These are phyloP conservation scores for Falco columbarius DNA, from an alignment of 2,797 vertebrate species.

Conservation along the genomic window DNA sequence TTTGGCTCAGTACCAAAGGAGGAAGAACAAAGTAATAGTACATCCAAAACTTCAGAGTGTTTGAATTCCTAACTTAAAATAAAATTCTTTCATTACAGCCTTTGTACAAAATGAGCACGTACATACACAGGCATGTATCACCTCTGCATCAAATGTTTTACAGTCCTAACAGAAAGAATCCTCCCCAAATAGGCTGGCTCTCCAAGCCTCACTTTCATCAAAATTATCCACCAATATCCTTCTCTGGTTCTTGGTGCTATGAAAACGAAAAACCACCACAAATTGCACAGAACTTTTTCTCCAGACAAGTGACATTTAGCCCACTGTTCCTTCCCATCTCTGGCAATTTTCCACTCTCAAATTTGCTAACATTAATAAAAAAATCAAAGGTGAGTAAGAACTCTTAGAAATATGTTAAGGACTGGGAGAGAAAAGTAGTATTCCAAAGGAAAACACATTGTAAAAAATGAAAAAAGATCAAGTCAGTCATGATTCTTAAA, in stretches of 20 bases:
- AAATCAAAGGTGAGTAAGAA: neutral
- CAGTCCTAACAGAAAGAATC: neutral
- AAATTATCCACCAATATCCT: neutral
- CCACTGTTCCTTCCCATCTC: neutral
- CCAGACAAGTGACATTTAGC: conserved; percentile 41
- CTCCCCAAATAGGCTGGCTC: neutral
- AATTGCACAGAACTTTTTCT: neutral
- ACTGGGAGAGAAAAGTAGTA: neutral
- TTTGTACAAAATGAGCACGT: neutral
- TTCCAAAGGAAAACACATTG: neutral
- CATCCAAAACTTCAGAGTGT: neutral
- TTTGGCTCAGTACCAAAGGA: neutral
- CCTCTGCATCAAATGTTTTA: neutral
- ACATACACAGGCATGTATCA: neutral
- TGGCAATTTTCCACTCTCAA: neutral
- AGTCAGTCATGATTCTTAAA: neutral
- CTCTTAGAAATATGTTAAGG: neutral
- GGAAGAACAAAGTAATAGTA: neutral
- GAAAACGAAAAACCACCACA: neutral
- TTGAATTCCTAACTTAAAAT: neutral
- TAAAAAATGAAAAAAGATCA: neutral
- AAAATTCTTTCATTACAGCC: neutral
- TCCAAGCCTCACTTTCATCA: neutral
- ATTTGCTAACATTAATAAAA: neutral
- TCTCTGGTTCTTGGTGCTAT: neutral